Evolutionary conservation across 1,140 invertebrate genomes (phyloP).

Genomic region (Frieseomelitta varia): DNA sequence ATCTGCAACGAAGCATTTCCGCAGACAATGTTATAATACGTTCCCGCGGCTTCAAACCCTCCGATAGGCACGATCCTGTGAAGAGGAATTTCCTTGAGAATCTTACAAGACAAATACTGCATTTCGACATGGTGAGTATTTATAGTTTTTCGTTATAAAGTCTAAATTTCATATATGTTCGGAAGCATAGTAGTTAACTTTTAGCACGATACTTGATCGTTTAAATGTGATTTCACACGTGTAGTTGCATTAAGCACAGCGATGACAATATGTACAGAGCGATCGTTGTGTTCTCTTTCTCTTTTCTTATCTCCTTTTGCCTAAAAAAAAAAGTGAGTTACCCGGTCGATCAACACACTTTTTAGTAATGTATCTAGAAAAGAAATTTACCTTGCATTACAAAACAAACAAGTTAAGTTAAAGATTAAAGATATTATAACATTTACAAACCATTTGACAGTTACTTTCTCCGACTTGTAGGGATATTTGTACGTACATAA

Average conservation of each 20-base stretch:
- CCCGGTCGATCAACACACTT: neutral
- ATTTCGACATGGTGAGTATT: constrained; percentile 87
- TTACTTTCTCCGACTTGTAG: neutral
- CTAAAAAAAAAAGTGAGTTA: neutral
- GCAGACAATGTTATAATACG: constrained; percentile 83
- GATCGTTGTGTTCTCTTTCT: neutral
- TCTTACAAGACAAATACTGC: constrained; percentile 90
- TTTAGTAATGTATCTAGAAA: neutral
- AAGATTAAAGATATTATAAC: neutral
- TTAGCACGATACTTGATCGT: neutral
- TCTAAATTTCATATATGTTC: neutral
- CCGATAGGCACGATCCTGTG: constrained; percentile 89
- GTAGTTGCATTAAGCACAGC: neutral
- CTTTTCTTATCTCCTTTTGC: too few relatives aligned
- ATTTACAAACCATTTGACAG: neutral
- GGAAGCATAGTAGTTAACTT: too few relatives aligned
- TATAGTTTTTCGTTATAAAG: neutral
- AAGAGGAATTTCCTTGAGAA: constrained; percentile 91
- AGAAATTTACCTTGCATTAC: neutral
- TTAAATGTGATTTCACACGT: neutral
- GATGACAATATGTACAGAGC: neutral
- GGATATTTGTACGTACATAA: neutral
- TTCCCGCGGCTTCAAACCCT: constrained; percentile 90
- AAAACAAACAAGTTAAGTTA: neutral
- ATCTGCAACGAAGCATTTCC: constrained; percentile 75